phyloP scores from a whole-genome alignment of 1,140 invertebrate genomes.

The Drosophila cardini region DNA sequence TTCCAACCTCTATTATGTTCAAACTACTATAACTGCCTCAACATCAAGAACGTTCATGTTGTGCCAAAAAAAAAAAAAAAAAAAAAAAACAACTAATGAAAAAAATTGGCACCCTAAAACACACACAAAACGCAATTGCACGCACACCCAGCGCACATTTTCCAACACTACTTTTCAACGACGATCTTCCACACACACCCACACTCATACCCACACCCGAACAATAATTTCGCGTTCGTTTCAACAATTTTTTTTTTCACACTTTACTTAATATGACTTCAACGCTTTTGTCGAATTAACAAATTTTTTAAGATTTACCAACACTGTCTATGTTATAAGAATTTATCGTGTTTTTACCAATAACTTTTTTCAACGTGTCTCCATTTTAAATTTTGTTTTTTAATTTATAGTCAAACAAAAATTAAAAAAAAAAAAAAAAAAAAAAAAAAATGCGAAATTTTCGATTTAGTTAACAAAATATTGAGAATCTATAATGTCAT shows the following conservation, averaged over 20 bases:
- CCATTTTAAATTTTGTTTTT: slow-evolving; percentile 32
- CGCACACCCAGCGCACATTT: slow-evolving; percentile 8
- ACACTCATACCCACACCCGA: no score
- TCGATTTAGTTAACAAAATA: slow-evolving; percentile 77
- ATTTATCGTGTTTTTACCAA: not conserved
- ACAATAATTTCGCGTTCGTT: slow-evolving; percentile 21
- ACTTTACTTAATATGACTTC: slow-evolving; percentile 35
- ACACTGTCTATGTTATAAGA: slow-evolving; percentile 7
- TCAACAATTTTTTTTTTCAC: slow-evolving; percentile 30
- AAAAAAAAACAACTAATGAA: slow-evolving; percentile 1
- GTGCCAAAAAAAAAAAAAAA: slow-evolving; percentile 23
- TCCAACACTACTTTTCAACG: slow-evolving; percentile 42
- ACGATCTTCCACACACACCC: slow-evolving; percentile 65
- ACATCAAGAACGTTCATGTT: slow-evolving; percentile 15
- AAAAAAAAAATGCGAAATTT: slow-evolving; percentile 25
- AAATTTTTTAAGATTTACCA: slow-evolving; percentile 18
- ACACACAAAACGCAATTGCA: slow-evolving; percentile 17
- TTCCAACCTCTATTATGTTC: slow-evolving; percentile 26
- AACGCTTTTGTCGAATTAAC: slow-evolving; percentile 1
- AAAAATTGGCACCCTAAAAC: slow-evolving; percentile 17
- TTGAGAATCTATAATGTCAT: slow-evolving; percentile 22
- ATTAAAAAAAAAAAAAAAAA: slow-evolving; percentile 29
- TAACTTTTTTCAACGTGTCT: not conserved
- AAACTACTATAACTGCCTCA: slow-evolving; percentile 56
- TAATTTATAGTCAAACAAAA: slow-evolving; percentile 59